phyloP scores from a whole-genome alignment of 2,113 vertebrate genomes.

The Rhinolophus sinicus region DNA sequence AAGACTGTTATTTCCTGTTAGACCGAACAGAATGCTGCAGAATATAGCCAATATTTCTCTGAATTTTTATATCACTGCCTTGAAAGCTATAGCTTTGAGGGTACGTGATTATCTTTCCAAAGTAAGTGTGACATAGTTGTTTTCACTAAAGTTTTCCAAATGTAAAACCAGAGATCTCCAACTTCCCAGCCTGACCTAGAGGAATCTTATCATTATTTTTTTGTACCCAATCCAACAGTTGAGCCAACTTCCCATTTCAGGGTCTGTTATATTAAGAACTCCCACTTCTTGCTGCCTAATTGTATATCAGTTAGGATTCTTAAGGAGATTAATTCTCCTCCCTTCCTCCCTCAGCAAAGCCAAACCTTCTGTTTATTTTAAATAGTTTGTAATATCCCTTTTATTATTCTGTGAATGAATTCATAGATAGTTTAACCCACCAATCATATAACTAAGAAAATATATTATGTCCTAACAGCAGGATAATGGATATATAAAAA shows the following conservation, averaged over 20 bases:
- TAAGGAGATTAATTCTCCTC: background rate
- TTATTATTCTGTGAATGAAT: background rate
- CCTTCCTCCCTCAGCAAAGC: background rate
- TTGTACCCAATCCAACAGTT: background rate
- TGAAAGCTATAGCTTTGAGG: background rate
- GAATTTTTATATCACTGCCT: background rate
- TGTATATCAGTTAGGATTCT: background rate
- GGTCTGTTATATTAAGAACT: slow-evolving; percentile 1
- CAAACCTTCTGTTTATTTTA: background rate
- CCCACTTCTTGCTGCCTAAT: background rate
- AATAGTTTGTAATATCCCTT: background rate
- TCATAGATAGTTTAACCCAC: background rate
- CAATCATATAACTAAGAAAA: background rate
- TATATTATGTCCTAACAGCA: background rate
- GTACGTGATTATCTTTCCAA: background rate
- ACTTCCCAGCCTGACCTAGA: background rate
- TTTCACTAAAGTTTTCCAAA: background rate
- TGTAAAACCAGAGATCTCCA: background rate
- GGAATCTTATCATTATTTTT: background rate
- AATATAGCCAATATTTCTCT: background rate
- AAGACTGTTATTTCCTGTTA: background rate
- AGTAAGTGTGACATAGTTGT: background rate
- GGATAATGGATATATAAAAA: background rate
- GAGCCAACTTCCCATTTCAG: background rate
- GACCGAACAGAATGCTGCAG: background rate